Evolutionary conservation across 2,797 vertebrate species (phyloP).

Genomic region (Apodemus agrarius): DNA sequence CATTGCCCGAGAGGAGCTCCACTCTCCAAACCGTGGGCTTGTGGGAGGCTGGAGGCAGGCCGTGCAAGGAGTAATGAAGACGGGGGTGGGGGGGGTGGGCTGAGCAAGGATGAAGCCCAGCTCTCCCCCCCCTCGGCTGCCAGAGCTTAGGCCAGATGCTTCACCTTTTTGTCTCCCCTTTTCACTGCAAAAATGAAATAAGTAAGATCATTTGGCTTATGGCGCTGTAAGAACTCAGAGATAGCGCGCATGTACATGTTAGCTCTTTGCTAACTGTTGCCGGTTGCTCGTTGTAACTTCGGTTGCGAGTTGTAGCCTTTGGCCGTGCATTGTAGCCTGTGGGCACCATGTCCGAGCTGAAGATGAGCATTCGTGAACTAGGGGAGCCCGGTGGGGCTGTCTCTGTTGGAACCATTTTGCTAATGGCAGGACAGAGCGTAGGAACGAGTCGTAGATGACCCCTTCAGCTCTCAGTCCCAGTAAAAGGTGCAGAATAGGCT

Average conservation of each 20-base stretch:
- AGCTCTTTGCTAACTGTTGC: not conserved
- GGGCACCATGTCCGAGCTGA: not conserved
- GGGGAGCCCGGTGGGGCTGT: not conserved
- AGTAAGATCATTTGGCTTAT: not conserved
- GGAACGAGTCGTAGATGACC: not conserved
- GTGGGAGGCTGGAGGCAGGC: not conserved
- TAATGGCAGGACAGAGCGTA: not conserved
- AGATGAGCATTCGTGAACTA: not conserved
- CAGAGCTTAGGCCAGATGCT: not conserved
- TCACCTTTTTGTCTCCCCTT: constrained; percentile 8
- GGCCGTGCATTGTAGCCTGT: not conserved
- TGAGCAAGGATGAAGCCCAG: not conserved
- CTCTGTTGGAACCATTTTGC: not conserved
- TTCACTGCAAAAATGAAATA: not conserved
- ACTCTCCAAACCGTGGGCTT: not conserved
- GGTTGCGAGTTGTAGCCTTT: not conserved
- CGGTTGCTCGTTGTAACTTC: not conserved
- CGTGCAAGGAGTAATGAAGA: not conserved
- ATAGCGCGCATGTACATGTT: not conserved
- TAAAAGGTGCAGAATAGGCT: not conserved
- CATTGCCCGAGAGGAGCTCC: not conserved
- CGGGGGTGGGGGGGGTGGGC: not conserved
- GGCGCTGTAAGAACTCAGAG: not conserved
- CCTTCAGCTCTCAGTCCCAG: not conserved
- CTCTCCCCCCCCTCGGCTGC: not conserved